Evolutionary conservation across 2,113 vertebrate species (phyloP).

Genomic region (Phrynosoma blainvillii): DNA sequence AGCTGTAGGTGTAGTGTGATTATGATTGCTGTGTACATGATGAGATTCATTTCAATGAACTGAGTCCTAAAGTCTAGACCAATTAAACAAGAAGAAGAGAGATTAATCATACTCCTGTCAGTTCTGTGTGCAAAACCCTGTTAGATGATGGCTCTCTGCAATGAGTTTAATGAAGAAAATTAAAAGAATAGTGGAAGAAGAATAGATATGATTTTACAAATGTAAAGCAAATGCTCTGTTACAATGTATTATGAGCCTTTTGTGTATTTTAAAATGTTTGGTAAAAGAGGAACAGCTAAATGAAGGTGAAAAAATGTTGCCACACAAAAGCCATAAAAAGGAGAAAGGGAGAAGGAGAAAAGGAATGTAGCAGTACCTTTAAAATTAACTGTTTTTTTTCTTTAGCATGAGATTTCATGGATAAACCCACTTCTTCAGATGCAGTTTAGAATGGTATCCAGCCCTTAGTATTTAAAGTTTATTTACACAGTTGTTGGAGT

Average conservation of each 20-base stretch:
- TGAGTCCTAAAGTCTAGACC: conserved; percentile 18
- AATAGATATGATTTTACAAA: conserved; percentile 38
- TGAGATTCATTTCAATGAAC: background rate
- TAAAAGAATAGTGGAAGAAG: conserved; percentile 12
- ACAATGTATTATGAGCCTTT: conserved; percentile 35
- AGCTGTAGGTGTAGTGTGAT: background rate
- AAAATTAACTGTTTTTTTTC: no score
- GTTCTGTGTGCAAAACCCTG: conserved; percentile 25
- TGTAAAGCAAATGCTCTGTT: conserved; percentile 5
- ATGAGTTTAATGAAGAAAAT: conserved; percentile 43
- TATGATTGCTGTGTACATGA: background rate
- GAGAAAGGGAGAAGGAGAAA: no score
- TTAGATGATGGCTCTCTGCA: background rate
- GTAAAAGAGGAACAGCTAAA: conserved; percentile 15
- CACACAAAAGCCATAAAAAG: conserved; percentile 27
- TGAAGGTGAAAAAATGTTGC: conserved; percentile 28
- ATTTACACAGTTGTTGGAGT: no score
- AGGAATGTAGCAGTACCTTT: no score
- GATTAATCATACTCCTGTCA: background rate
- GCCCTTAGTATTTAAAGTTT: no score
- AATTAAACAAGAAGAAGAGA: background rate
- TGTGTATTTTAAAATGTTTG: conserved; percentile 25
- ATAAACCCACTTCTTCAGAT: no score
- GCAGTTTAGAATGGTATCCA: no score
- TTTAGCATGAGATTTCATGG: no score